phyloP scores from a whole-genome alignment of 2,888 invertebrate species.

The Apotomis betuletana region DNA sequence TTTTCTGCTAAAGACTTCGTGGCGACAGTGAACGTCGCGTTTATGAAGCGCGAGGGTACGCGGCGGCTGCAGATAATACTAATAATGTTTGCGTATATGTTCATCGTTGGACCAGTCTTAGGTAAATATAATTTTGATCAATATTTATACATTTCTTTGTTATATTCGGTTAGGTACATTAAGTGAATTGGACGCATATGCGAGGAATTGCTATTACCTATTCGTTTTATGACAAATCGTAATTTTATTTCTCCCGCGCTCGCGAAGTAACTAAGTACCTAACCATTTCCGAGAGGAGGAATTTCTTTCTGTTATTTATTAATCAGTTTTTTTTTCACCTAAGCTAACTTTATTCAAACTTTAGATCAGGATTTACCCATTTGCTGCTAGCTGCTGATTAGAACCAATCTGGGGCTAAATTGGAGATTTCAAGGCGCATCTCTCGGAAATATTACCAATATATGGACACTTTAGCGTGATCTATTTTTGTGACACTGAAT shows the following conservation, averaged over 20 bases:
- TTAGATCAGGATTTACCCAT: too few species aligned
- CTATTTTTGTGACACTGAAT: too few species aligned
- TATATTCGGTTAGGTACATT: not conserved
- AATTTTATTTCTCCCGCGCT: constrained; percentile 20
- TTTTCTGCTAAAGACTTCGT: constrained; percentile 71
- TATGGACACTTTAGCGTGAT: too few species aligned
- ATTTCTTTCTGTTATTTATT: too few species aligned
- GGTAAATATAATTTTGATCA: constrained; percentile 62
- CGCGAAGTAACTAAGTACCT: not conserved
- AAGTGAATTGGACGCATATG: constrained; percentile 8
- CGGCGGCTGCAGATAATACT: constrained; percentile 73
- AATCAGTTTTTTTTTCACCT: too few species aligned
- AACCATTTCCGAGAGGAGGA: not conserved
- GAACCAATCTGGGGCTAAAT: too few species aligned
- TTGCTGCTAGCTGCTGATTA: too few species aligned
- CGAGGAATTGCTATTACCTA: constrained; percentile 10
- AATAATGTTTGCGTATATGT: constrained; percentile 76
- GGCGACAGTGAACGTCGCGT: constrained; percentile 77
- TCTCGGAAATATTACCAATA: too few species aligned
- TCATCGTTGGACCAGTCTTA: constrained; percentile 80
- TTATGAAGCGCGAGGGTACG: constrained; percentile 66
- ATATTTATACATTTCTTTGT: not conserved
- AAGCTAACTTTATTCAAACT: too few species aligned
- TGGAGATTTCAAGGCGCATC: too few species aligned
- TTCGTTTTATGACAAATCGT: constrained; percentile 19